These are phyloP conservation scores for Mormoops blainvillei DNA, from an alignment of 2,113 vertebrate species.

Conservation along the genomic window DNA sequence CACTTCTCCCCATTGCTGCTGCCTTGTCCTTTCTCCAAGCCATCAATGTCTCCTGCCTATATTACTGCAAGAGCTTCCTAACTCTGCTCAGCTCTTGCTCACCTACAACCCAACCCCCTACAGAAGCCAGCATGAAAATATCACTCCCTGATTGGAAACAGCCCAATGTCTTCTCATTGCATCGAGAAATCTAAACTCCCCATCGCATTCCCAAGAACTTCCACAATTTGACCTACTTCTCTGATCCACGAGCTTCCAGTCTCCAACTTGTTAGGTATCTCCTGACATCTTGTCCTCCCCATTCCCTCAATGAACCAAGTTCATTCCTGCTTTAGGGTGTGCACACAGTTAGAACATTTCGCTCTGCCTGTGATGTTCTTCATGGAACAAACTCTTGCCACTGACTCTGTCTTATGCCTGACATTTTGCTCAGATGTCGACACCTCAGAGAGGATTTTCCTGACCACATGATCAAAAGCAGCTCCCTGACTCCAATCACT, in stretches of 20 bases:
- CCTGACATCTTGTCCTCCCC: neutral
- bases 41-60: neutral
- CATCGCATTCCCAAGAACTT: neutral
- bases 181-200: neutral
- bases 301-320: neutral
- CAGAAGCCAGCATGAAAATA: neutral
- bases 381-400: neutral
- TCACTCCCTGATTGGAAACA: neutral
- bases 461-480: neutral
- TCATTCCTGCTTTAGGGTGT: neutral
- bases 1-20: neutral
- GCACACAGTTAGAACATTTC: neutral
- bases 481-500: neutral
- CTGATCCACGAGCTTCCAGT: neutral
- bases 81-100: neutral
- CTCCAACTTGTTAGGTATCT: neutral
- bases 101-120: neutral
- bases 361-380: neutral
- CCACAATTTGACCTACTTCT: neutral
- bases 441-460: neutral
- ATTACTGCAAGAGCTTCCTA: neutral
- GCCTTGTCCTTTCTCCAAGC: neutral
- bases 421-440: neutral
- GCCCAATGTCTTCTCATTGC: neutral
- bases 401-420: neutral